Percentiles rank a stretch among this genome's conserved stretches.
These are phyloP conservation scores for Drosophila incognita DNA, from an alignment of 2,888 invertebrate genomes.

Conservation along the genomic window DNA sequence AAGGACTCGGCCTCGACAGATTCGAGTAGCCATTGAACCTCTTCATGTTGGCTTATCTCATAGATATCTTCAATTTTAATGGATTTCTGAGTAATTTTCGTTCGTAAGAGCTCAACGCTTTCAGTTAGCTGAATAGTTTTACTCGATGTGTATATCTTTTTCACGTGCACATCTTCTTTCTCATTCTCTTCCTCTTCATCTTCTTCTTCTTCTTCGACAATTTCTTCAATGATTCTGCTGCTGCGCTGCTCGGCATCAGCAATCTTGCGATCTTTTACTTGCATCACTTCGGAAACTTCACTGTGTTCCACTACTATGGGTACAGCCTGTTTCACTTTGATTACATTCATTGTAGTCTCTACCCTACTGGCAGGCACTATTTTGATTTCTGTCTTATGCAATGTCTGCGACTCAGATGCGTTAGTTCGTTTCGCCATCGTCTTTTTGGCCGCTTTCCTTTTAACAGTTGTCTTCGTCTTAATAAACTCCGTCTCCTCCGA, in stretches of 20 bases:
- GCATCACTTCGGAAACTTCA: slow-evolving; percentile 86
- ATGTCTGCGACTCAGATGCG: slow-evolving; percentile 72
- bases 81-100: slow-evolving; percentile 83
- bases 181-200: slow-evolving; percentile 56
- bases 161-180: slow-evolving; percentile 25
- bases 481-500: slow-evolving; percentile 79
- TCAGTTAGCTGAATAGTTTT: slow-evolving; percentile 84
- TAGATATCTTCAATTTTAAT: slow-evolving; percentile 86
- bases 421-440: slow-evolving; percentile 84
- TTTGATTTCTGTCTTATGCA: slow-evolving; percentile 77
- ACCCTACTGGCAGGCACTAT: slow-evolving; percentile 71
- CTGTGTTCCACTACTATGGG: slow-evolving; percentile 83
- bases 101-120: slow-evolving; percentile 85
- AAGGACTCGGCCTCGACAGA: slow-evolving; percentile 91
- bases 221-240: slow-evolving; percentile 52
- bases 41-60: slow-evolving; percentile 88
- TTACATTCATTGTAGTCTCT: slow-evolving; percentile 79
- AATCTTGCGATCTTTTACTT: slow-evolving; percentile 84
- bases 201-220: slow-evolving; percentile 37
- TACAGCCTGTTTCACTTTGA: slow-evolving; percentile 75
- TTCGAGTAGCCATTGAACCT: slow-evolving; percentile 91
- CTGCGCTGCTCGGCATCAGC: slow-evolving; percentile 74
- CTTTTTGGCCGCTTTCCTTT: slow-evolving; percentile 75
- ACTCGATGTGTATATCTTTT: slow-evolving; percentile 55
- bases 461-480: slow-evolving; percentile 70